Base-by-base conservation (phyloP, 2,888 invertebrate genomes). In the Nemurella pictetii region DNA sequence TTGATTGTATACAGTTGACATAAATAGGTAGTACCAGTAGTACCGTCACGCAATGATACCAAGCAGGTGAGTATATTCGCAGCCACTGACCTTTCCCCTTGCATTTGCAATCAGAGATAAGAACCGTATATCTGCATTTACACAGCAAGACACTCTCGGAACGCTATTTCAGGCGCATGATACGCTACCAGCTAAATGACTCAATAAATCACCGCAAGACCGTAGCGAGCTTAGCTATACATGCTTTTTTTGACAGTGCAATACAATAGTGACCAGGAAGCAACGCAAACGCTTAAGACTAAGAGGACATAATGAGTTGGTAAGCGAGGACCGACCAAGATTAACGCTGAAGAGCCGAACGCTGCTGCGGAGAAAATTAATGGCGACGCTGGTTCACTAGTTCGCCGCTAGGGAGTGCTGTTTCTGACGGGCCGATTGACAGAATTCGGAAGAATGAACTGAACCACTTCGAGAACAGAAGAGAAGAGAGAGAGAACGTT, bases 381-480 rank as follows among this genome's bases (percentile, higher is more conserved):
- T 75, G 75, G 26, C 75, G 26, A n/a, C n/a, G n/a, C n/a, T n/a
- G n/a, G n/a, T n/a, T n/a, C n/a, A n/a, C n/a, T n/a, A 27, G 55
- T 75, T 9, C 75, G 75, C 7, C 7, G 27, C 26, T 9, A 27
- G 75, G 3, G 12, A 3, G 75, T n/a, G 3, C 78, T 78, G 78
- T 4, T 29, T 1, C 29, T 78, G 78, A 78, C 78, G 78, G 26
- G 7, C 29, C 78, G 78, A 78, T 78, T 78, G 78, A 78, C 78
- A 78, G 28, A 12, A 20, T 78, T 30, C n/a, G 30, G 30, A 5
- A 30, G 30, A 28, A 30, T 30, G n/a, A 78, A 78, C 78, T 30
- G n/a, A 78, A 78, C 78, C 78, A 78, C 78, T 78, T 29, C 29
- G 28, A 15, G 78, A 78, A 78, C 78, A 78, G 78, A 78, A 30